Base-by-base conservation (phyloP, 2,888 invertebrate species). In the Epistrophe eligans region DNA sequence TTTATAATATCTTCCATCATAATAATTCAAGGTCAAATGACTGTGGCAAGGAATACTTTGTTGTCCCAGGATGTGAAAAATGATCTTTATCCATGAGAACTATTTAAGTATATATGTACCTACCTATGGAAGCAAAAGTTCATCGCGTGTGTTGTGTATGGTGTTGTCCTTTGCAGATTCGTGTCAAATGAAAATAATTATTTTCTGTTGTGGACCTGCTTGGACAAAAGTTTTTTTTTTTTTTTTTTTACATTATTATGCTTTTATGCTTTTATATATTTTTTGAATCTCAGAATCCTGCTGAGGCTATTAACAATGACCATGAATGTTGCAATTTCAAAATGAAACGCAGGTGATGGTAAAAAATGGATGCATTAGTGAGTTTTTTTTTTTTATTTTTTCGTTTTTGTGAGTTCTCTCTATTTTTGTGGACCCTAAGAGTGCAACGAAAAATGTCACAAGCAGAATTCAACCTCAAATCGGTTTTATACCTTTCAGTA, bases 101-200 rank as follows among this genome's bases (percentile, higher is more conserved):
- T 55, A 55, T 55, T 55, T 32, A 15, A 55, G 52, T 52, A 7
- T 9, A n/a, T n/a, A n/a, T n/a, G n/a, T 24, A 24, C n/a, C n/a
- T 24, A 24, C 24, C 24, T 24, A 13, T 48, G 19, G 15, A n/a
- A 32, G 7, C 15, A 55, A 55, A n/a, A 55, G 15, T 55, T 32
- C n/a, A 32, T 55, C 55, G 55, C 55, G 55, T 55, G 55, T 55
- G 24, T 24, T 24, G 24, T 24, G 19, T 19, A 28, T 15, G 13
- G 11, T 52, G 55, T 28, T 52, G 55, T 55, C 55, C 32, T 55
- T 9, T 55, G 28, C 55, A 55, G 55, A 32, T 15, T 55, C 55
- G 55, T 55, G 55, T 55, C 55, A 55, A 55, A 55, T 55, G 55
- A 55, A 55, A 55, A 55, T 55, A 55, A 55, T 55, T 55, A 55